Conservation (phyloP, 2,113 vertebrate species). For the Trichechus manatus region DNA sequence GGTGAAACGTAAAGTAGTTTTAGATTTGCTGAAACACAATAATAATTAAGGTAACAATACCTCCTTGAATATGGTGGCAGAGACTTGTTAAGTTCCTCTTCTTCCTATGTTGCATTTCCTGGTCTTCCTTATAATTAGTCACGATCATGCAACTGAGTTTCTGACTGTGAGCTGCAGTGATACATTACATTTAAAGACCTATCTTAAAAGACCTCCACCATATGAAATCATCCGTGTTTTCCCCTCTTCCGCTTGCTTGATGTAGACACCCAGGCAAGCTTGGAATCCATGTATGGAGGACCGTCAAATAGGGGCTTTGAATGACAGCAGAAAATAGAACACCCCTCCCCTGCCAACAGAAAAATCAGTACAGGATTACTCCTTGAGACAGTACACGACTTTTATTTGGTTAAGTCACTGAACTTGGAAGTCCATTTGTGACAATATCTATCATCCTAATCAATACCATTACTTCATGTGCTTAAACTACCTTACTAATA, state of each 20-base stretch:
- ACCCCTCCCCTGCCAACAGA: neutral
- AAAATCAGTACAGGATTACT: neutral
- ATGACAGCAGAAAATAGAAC: neutral
- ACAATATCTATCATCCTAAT: neutral
- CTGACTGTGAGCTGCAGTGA: neutral
- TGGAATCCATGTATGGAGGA: neutral
- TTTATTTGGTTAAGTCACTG: neutral
- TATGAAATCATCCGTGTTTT: neutral
- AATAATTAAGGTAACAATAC: conserved; percentile 18
- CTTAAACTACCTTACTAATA: neutral
- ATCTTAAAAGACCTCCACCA: neutral
- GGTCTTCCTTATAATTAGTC: neutral
- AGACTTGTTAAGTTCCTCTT: neutral
- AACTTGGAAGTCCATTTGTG: neutral
- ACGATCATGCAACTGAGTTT: neutral
- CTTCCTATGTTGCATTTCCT: neutral
- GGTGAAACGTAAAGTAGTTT: neutral
- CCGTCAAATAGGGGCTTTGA: neutral
- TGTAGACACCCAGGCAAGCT: neutral
- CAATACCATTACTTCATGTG: neutral
- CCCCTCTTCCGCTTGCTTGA: neutral
- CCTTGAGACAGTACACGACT: neutral
- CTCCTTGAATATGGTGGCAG: neutral
- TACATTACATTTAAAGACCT: neutral
- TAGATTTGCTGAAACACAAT: neutral